A percentile compares a stretch with the other conserved stretches of the same genome.
These are phyloP conservation scores for Tetrao urogallus DNA, from an alignment of 2,113 vertebrate genomes.

Conservation along the genomic window DNA sequence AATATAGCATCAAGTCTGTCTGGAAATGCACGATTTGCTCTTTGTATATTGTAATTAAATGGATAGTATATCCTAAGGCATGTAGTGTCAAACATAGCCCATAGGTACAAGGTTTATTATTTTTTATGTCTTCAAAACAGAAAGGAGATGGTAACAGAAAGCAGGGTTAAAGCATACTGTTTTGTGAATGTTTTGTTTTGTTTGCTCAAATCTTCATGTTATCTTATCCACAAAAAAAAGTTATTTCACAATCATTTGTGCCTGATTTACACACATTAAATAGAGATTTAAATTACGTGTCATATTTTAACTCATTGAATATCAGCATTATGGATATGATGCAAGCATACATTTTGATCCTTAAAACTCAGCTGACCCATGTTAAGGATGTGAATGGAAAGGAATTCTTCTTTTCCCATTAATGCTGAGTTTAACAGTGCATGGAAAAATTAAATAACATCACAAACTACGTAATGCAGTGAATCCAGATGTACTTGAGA, in stretches of 20 bases:
- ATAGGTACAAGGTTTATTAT: constrained; percentile 69
- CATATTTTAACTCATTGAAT: constrained; percentile 54
- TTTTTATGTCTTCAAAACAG: constrained; percentile 74
- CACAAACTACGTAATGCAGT: constrained; percentile 33
- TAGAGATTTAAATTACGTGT: constrained; percentile 60
- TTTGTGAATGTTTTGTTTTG: constrained; percentile 84
- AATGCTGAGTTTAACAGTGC: constrained; percentile 8
- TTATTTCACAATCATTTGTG: constrained; percentile 86
- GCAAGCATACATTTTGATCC: constrained; percentile 43
- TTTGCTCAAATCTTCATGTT: constrained; percentile 85
- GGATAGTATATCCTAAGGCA: constrained; percentile 82
- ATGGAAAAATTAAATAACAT: constrained; percentile 58
- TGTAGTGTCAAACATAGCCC: constrained; percentile 84
- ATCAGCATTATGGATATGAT: constrained; percentile 56
- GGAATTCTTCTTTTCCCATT: constrained; percentile 31
- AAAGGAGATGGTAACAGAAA: constrained; percentile 54
- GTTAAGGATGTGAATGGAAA: constrained; percentile 33
- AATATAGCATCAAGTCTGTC: constrained; percentile 73
- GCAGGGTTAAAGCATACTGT: constrained; percentile 84
- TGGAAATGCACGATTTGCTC: constrained; percentile 76
- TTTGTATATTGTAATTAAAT: constrained; percentile 76
- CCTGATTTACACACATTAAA: constrained; percentile 85
- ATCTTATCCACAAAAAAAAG: constrained; percentile 81
- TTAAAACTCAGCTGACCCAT: constrained; percentile 32
- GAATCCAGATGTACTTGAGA: constrained; percentile 66